phyloP scores from a whole-genome alignment of 2,113 vertebrate genomes.

The Leucopternis melanops region DNA sequence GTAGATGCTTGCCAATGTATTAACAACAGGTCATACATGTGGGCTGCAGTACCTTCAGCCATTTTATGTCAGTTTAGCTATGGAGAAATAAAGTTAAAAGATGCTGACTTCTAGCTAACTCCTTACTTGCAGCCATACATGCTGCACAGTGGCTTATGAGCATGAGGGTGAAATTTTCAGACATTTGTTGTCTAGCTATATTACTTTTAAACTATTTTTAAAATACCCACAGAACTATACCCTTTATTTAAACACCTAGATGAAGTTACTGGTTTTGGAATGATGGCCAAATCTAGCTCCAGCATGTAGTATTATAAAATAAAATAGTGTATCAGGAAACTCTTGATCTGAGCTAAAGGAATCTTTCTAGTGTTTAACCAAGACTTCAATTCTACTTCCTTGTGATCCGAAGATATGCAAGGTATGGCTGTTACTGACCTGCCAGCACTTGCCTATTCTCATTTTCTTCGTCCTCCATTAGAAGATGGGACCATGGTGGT shows the following conservation, averaged over 20 bases:
- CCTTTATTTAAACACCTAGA: neutral
- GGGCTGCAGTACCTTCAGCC: neutral
- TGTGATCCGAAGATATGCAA: neutral
- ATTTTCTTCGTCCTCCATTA: neutral
- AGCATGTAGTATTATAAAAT: neutral
- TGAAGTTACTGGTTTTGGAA: neutral
- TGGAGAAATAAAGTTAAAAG: neutral
- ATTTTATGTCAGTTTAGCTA: neutral
- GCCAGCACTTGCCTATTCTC: neutral
- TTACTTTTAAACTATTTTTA: neutral
- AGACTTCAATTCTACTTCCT: neutral
- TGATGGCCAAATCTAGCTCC: neutral
- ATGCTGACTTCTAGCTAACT: neutral
- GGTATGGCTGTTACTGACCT: neutral
- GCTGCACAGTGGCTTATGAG: neutral
- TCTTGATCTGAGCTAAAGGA: neutral
- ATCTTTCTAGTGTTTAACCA: neutral
- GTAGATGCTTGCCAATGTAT: neutral
- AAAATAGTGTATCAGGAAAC: neutral
- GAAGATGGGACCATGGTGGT: accelerated
- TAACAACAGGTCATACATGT: neutral
- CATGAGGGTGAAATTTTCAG: neutral
- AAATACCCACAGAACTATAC: neutral
- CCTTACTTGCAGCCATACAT: neutral
- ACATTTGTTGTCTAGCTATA: neutral